Evolutionary conservation across 2,888 invertebrate genomes (phyloP).

Genomic region (Lagria hirta): DNA sequence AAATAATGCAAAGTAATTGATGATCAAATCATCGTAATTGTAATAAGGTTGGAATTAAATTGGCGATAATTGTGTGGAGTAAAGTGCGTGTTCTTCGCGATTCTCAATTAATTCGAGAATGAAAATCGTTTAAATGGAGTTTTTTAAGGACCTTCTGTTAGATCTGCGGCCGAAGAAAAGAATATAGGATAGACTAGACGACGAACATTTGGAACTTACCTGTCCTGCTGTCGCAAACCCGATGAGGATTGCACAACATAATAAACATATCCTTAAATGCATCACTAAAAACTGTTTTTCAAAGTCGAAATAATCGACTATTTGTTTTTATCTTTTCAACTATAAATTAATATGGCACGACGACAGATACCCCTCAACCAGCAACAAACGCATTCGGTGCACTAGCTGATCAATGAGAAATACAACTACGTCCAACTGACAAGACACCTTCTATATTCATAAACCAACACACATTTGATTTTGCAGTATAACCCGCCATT

Average conservation of each 20-base stretch:
- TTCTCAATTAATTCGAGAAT: conserved; percentile 1
- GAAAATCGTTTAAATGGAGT: neutral
- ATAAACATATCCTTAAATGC: conserved; percentile 76
- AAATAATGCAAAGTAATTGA: conserved; percentile 10
- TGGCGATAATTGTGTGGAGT: conserved; percentile 6
- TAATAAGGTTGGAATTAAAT: conserved; percentile 7
- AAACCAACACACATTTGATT: too few species aligned
- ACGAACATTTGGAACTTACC: conserved; percentile 61
- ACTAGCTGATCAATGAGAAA: conserved; percentile 48
- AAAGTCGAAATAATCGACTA: conserved; percentile 46
- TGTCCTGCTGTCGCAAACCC: conserved; percentile 75
- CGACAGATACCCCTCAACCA: conserved; percentile 47
- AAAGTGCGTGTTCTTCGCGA: conserved; percentile 1
- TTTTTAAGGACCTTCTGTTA: neutral
- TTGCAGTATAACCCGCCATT: too few species aligned
- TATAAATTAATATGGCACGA: conserved; percentile 51
- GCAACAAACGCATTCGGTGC: conserved; percentile 49
- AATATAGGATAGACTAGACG: conserved; percentile 6
- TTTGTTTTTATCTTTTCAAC: conserved; percentile 43
- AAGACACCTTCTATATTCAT: too few species aligned
- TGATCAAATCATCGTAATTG: conserved; percentile 6
- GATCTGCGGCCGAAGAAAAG: conserved; percentile 12
- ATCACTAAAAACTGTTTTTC: conserved; percentile 61
- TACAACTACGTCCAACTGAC: conserved; percentile 16
- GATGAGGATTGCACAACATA: conserved; percentile 71